Conservation (phyloP, 2,888 invertebrate species). For the Oxyscelio sp. region DNA sequence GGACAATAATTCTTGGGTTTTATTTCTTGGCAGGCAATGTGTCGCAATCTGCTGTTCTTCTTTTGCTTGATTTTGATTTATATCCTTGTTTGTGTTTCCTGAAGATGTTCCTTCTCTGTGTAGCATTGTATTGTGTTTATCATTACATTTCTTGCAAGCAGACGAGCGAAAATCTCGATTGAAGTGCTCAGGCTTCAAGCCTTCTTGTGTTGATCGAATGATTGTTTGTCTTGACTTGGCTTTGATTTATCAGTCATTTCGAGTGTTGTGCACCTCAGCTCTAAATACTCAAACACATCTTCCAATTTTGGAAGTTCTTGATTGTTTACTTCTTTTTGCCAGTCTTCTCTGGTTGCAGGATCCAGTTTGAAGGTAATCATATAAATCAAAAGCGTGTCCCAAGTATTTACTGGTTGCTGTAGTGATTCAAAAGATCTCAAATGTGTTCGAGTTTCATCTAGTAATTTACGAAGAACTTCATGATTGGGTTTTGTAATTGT, state of each 20-base stretch:
- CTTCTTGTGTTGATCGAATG: too few relatives aligned
- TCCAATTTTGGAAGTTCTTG: constrained; percentile 3
- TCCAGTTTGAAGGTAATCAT: constrained; percentile 21
- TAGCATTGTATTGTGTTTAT: too few relatives aligned
- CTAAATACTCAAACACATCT: background rate
- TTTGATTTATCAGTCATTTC: constrained; percentile 7
- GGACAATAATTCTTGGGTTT: too few relatives aligned
- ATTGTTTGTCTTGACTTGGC: background rate
- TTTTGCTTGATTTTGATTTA: too few relatives aligned
- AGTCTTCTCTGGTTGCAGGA: constrained; percentile 9
- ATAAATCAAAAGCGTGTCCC: constrained; percentile 20
- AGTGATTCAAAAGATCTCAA: background rate
- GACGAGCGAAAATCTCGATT: too few relatives aligned
- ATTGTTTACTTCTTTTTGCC: constrained; percentile 17
- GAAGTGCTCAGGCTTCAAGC: too few relatives aligned
- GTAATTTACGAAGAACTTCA: background rate
- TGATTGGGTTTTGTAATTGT: background rate
- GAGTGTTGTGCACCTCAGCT: background rate
- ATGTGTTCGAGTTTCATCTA: constrained; percentile 7
- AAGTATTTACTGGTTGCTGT: constrained; percentile 2
- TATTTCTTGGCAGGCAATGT: too few relatives aligned
- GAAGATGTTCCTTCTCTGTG: too few relatives aligned
- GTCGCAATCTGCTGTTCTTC: too few relatives aligned
- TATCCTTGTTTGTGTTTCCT: too few relatives aligned
- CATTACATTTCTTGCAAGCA: too few relatives aligned